Conservation (phyloP, 2,797 vertebrate species). For the Bryconaethiops microstoma region DNA sequence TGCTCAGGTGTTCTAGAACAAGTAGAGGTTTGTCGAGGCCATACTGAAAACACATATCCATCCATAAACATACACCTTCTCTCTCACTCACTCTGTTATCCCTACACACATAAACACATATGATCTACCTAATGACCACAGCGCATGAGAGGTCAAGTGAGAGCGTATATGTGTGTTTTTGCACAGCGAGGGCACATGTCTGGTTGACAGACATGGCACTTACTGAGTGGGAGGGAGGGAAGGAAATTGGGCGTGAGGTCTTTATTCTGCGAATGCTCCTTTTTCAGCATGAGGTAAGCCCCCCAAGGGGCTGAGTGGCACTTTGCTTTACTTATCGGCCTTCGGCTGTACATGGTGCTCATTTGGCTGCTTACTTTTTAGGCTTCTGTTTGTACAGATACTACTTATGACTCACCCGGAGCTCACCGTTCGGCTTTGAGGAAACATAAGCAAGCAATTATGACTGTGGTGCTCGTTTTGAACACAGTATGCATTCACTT, state of each 20-base stretch:
- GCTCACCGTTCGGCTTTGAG: not conserved
- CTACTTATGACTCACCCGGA: slow-evolving; percentile 41
- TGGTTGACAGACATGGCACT: slow-evolving; percentile 44
- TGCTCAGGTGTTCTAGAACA: slow-evolving; percentile 19
- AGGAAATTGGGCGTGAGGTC: slow-evolving; percentile 59
- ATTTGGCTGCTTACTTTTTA: slow-evolving; percentile 47
- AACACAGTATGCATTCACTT: slow-evolving; percentile 27
- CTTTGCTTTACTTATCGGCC: slow-evolving; percentile 43
- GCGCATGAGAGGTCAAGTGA: slow-evolving; percentile 28
- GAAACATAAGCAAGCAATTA: slow-evolving; percentile 47
- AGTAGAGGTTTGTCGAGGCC: slow-evolving; percentile 4
- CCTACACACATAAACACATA: slow-evolving; percentile 39
- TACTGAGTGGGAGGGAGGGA: slow-evolving; percentile 33
- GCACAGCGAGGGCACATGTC: slow-evolving; percentile 20
- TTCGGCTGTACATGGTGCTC: slow-evolving; percentile 53
- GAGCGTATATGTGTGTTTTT: slow-evolving; percentile 37
- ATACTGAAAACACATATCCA: slow-evolving; percentile 29
- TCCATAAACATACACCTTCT: slow-evolving; percentile 22
- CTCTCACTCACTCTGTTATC: slow-evolving; percentile 30
- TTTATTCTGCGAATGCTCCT: slow-evolving; percentile 63
- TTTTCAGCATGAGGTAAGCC: slow-evolving; percentile 64
- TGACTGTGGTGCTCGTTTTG: slow-evolving; percentile 15
- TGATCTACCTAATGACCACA: slow-evolving; percentile 20
- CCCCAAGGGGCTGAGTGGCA: slow-evolving; percentile 55
- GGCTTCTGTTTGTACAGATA: slow-evolving; percentile 55